Base-by-base conservation (phyloP, 2,113 vertebrate species). In the Donacobius atricapilla region DNA sequence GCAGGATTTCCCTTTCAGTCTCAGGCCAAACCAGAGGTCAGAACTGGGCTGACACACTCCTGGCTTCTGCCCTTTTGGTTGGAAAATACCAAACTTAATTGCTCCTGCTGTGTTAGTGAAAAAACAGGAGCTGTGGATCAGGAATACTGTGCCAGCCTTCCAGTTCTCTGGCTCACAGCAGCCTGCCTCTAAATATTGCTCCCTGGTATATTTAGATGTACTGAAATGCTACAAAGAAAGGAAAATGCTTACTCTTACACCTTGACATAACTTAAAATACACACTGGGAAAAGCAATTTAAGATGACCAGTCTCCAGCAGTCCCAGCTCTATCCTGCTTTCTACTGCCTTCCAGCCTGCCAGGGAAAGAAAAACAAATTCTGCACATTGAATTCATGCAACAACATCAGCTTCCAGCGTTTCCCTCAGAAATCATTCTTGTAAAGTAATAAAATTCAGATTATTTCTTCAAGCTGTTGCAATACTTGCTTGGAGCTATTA, bases 361-460 rank as follows among this genome's bases (percentile, higher is more conserved):
- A 78, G 33, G 23, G 58, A 89, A 83, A 82, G 80, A 87, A 50
- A 91, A 83, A 91, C 61, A 44, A 84, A 90, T 83, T 69, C 66
- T 83, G 57, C 78, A 22, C 15, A 4, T 90, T 1, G 2, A 35
- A 71, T 88, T 90, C 47, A 17, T 66, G 75, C 70, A 85, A 63
- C 72, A 78, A 25, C 57, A 95, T 44, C 89, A 65, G 78, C 81
- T 93, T 50, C 83, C 93, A 89, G 91, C 6, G 0, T 66, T 90
- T 95, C 54, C 78, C 85, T 83, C 94, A 76, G 87, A 95, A 96
- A 85, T 96, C 78, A 70, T 88, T 91, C 84, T 47, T 90, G 90
- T 71, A 94, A 94, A 96, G 93, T 87, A 96, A 96, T 96, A 96
- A 96, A 91, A 85, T 66, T 83, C 93, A 83, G 78, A 91, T 96